Evolutionary conservation across 2,797 vertebrate genomes (phyloP), one percentile per base, ranked within the genome.

Genomic region (Darevskia mixta): DNA sequence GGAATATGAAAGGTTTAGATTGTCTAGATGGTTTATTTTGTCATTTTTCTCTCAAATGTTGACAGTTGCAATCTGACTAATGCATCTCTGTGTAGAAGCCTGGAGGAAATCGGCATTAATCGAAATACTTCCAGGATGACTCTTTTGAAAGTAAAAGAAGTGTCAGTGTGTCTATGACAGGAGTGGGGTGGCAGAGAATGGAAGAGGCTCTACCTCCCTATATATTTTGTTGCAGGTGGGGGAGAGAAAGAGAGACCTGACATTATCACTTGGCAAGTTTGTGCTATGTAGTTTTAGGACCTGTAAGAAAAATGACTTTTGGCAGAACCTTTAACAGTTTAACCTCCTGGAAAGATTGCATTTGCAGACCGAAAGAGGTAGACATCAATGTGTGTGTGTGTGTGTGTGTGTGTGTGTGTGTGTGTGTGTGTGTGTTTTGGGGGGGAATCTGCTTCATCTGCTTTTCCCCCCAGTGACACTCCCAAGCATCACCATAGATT

Each of bases 261-360:
- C 43, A n/a, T 8, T 15, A 49, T 89, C 75, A 8, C 82, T 71
- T 66, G 79, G 79, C 83, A 81, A 88, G 80, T 88, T 88, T 87
- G 27, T 87, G 79, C 84, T 87, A 20, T 80, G 20, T 90, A 85
- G 72, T 79, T 72, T 82, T 55, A 75, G 58, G 89, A 90, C 88
- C 41, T 86, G 88, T 85, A 55, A 0, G 5, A 41, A 45, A 45
- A 84, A 87, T 92, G 61, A 72, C 83, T 25, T 79, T 29, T 76
- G 55, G 84, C 77, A 90, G 61, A 23, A 0, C 88, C 76, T 87
- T 89, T 8, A 76, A 13, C 72, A 71, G 66, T 64, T 55, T 58
- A 32, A 35, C 29, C 77, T 92, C 35, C 82, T 88, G 35, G 75
- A 89, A 88, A 35, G 83, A 83, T 3, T 11, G 20, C 1, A 10